Base-by-base conservation (phyloP, 2,888 invertebrate genomes). In the Plutella xylostella region DNA sequence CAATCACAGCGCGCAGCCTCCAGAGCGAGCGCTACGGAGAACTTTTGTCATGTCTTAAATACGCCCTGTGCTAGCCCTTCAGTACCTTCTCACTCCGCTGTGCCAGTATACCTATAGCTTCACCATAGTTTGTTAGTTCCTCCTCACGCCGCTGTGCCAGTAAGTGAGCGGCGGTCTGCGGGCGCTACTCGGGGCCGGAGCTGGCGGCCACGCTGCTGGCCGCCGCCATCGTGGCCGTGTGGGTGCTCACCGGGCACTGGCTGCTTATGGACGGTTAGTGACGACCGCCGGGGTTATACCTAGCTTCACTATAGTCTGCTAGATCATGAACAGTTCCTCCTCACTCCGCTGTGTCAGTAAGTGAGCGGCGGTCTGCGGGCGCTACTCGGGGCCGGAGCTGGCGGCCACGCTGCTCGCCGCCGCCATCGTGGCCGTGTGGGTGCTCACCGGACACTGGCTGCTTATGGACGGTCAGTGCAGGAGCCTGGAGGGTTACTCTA, bases 161-260 rank as follows among this genome's bases (percentile, higher is more conserved):
- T 97, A 97, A 78, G 70, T 65, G 53, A 74, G 72, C 25, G 60
- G 63, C 90, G 65, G 94, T 96, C 68, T 97, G 97, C 83, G 97
- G 97, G 31, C 89, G 97, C 54, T 97, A 96, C 83, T 96, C 97
- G 40, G 92, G 93, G 56, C 96, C 97, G 44, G 98, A 98, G 85
- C 86, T 98, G 49, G 89, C 96, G 62, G 96, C 97, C 48, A 97
- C 97, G 72, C 90, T 93, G 54, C 84, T 97, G 49, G 94, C 97
- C 52, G 92, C 97, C 61, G 91, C 91, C 71, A 94, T 98, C 68
- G 97, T 98, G 48, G 96, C 96, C 82, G 91, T 98, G 55, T 98
- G 98, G 98, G 95, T 97, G 58, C 88, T 97, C 52, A 98, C 98
- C 48, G 98, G 97, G 1, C 97, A 98, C 80, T 98, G 98, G 98